These are phyloP conservation scores for Heliocidaris erythrogramma DNA, from an alignment of 35 echinoderm and acorn worm genomes.

Conservation along the genomic window DNA sequence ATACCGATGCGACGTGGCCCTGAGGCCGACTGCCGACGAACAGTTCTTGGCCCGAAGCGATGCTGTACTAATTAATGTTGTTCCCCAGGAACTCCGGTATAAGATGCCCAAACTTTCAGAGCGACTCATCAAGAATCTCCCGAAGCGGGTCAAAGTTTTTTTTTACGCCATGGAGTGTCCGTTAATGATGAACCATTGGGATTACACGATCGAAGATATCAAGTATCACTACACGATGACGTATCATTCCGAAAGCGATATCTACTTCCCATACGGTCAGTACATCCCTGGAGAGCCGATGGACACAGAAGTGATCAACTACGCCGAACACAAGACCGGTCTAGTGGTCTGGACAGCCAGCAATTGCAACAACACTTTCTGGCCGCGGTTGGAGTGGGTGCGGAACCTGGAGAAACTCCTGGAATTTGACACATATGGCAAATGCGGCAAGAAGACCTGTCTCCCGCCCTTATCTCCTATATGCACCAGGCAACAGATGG, in stretches of 20 bases:
- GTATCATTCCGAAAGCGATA: slow-evolving; percentile 70
- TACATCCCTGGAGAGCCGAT: slow-evolving; percentile 58
- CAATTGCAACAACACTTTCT: slow-evolving; percentile 84
- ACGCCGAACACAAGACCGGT: slow-evolving; percentile 62
- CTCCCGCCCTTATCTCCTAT: slow-evolving; percentile 69
- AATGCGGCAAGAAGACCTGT: slow-evolving; percentile 79
- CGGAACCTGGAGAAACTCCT: slow-evolving; percentile 65
- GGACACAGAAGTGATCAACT: slow-evolving; percentile 52
- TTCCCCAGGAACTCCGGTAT: slow-evolving; percentile 61
- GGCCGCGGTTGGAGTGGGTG: slow-evolving; percentile 78
- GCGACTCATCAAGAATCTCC: slow-evolving; percentile 51
- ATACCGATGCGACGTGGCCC: slow-evolving; percentile 68
- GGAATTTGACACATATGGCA: slow-evolving; percentile 78
- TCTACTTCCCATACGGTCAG: slow-evolving; percentile 72
- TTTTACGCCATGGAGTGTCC: slow-evolving; percentile 87
- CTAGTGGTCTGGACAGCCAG: slow-evolving; percentile 86
- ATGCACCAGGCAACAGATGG: slow-evolving; percentile 62
- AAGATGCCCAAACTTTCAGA: slow-evolving; percentile 67
- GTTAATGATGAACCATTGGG: slow-evolving; percentile 84
- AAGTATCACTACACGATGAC: slow-evolving; percentile 76
- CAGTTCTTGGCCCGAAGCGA: slow-evolving; percentile 63
- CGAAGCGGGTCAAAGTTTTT: slow-evolving; percentile 61
- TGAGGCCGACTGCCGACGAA: slow-evolving; percentile 66
- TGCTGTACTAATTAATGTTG: slow-evolving; percentile 78
- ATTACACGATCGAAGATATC: slow-evolving; percentile 65